Percentiles rank a stretch among this genome's conserved stretches.
Evolutionary conservation across 2,797 vertebrate species (phyloP).

Genomic region (Labeo calbasu): DNA sequence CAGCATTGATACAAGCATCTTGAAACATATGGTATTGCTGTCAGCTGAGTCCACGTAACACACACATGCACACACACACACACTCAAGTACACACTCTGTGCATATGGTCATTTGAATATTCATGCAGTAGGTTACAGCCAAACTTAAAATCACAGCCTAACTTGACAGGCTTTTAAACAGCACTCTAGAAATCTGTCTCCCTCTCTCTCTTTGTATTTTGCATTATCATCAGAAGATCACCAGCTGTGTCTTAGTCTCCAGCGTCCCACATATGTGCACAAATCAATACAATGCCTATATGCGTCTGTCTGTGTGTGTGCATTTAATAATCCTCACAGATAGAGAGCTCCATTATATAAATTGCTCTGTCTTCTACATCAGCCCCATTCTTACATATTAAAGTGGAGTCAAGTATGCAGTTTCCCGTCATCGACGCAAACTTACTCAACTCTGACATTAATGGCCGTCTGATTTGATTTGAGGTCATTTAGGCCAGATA

Average conservation of each 20-base stretch:
- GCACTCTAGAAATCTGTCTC: background rate
- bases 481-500: background rate
- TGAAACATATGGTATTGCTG: slow-evolving; percentile 63
- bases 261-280: slow-evolving; percentile 28
- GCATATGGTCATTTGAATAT: slow-evolving; percentile 38
- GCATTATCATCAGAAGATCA: slow-evolving; percentile 28
- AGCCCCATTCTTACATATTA: background rate
- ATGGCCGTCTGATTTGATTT: background rate
- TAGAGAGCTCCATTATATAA: slow-evolving; percentile 45
- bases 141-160: slow-evolving; percentile 32
- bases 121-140: slow-evolving; percentile 19
- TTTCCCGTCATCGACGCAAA: background rate
- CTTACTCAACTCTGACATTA: slow-evolving; percentile 6
- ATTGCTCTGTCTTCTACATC: slow-evolving; percentile 19
- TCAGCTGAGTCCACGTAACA: slow-evolving; percentile 57
- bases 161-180: slow-evolving; percentile 36
- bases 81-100: slow-evolving; percentile 27
- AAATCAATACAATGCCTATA: slow-evolving; percentile 45
- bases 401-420: slow-evolving; percentile 1
- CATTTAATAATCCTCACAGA: slow-evolving; percentile 38
- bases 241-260: slow-evolving; percentile 30
- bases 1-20: slow-evolving; percentile 48
- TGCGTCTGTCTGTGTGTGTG: slow-evolving; percentile 24
- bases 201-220: background rate
- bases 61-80: slow-evolving; percentile 15